These are phyloP conservation scores for Micrasema longulum DNA, from an alignment of 1,140 invertebrate genomes.

Conservation along the genomic window DNA sequence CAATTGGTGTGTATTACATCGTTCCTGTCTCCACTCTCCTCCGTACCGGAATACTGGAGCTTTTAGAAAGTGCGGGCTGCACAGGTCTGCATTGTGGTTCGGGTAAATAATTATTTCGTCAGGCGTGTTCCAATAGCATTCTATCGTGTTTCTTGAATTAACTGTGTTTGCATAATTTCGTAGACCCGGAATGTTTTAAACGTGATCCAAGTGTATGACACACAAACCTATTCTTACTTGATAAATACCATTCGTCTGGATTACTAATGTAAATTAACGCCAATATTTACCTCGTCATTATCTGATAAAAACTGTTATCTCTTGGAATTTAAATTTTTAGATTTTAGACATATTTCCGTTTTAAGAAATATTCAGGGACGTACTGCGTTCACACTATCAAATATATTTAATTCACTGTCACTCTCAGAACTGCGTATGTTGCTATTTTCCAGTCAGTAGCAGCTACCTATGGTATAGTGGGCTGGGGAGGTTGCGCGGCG, in stretches of 20 bases:
- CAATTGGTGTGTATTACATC: neutral
- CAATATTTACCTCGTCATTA: too few species aligned
- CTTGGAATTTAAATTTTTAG: too few species aligned
- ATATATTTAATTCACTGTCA: too few species aligned
- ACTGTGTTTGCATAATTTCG: neutral
- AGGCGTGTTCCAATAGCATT: neutral
- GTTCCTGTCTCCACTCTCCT: conserved; percentile 14
- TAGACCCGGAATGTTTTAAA: neutral
- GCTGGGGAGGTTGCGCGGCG: too few species aligned
- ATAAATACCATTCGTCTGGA: neutral
- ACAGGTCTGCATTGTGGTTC: neutral
- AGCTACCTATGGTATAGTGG: too few species aligned
- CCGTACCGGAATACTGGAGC: conserved; percentile 5
- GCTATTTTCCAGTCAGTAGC: too few species aligned
- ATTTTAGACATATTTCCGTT: too few species aligned
- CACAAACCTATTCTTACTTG: too few species aligned
- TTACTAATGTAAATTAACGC: neutral
- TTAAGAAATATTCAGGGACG: too few species aligned
- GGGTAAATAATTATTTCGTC: conserved; percentile 3
- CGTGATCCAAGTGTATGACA: neutral
- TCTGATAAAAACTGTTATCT: too few species aligned
- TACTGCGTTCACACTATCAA: too few species aligned
- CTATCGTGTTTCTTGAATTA: neutral
- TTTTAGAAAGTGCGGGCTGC: conserved; percentile 23
- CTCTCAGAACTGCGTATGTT: too few species aligned